Evolutionary conservation across 2,113 vertebrate species (phyloP).

Genomic region (Eurypyga helias): DNA sequence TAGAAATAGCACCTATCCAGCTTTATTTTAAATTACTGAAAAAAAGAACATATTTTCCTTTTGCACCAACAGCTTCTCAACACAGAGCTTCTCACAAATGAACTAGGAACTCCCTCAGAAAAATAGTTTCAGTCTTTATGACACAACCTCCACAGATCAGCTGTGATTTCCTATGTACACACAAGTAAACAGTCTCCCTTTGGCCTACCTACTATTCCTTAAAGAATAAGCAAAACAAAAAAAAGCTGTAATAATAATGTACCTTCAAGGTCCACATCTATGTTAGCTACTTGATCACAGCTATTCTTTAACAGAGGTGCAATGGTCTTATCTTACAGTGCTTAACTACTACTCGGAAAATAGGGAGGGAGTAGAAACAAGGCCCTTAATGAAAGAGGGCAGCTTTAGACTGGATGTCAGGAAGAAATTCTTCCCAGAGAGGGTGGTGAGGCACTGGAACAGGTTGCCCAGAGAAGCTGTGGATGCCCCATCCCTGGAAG

Average conservation of each 20-base stretch:
- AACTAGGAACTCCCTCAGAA: not conserved
- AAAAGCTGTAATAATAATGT: fast-evolving
- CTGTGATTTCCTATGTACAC: not conserved
- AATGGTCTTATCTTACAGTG: not conserved
- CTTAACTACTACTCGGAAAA: not conserved
- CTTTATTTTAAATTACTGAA: not conserved
- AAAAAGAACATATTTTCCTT: not conserved
- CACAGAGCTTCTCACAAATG: not conserved
- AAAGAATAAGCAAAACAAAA: not conserved
- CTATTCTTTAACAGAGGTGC: not conserved
- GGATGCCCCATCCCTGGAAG: too few species aligned
- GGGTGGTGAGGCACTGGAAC: too few species aligned
- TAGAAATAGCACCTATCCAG: not conserved
- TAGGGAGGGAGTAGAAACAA: too few species aligned
- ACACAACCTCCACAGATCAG: not conserved
- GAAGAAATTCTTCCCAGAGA: too few species aligned
- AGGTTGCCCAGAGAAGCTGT: too few species aligned
- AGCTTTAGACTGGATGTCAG: too few species aligned
- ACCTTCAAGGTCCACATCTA: not conserved
- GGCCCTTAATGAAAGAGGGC: too few species aligned
- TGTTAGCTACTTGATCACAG: not conserved
- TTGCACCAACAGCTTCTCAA: not conserved
- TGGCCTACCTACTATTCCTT: not conserved
- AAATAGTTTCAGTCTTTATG: not conserved
- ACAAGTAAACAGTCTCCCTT: not conserved